These are phyloP conservation scores for Choreutis nemorana DNA, from an alignment of 2,888 invertebrate species.

Conservation along the genomic window DNA sequence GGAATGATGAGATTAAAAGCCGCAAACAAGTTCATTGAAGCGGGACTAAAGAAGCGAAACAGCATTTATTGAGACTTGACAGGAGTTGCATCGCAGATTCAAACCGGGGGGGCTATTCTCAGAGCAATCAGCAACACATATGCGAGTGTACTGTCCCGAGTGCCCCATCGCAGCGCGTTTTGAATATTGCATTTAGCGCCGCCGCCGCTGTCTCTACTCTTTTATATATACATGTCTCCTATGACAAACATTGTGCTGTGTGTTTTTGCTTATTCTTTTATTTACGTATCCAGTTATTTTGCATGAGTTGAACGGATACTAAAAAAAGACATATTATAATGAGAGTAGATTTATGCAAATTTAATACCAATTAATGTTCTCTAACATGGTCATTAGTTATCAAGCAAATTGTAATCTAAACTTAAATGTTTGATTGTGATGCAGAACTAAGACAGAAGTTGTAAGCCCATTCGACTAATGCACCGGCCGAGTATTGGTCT, in stretches of 20 bases:
- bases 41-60: too few species aligned
- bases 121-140: constrained; percentile 49
- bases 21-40: too few species aligned
- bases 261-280: background rate
- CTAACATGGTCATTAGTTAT: too few species aligned
- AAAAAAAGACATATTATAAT: too few species aligned
- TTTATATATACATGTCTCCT: too few species aligned
- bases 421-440: constrained; percentile 50
- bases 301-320: too few species aligned
- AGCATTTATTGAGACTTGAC: constrained; percentile 15
- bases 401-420: constrained; percentile 49
- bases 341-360: too few species aligned
- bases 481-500: constrained; percentile 59
- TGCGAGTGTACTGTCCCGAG: constrained; percentile 36
- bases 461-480: constrained; percentile 59
- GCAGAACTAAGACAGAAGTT: constrained; percentile 47
- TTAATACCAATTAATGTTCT: too few species aligned
- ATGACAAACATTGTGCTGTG: too few species aligned
- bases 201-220: too few species aligned
- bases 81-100: constrained; percentile 31
- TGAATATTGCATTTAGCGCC: constrained; percentile 54
- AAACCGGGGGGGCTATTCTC: constrained; percentile 34
- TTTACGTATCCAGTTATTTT: background rate
- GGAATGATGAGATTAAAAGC: too few species aligned
- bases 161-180: constrained; percentile 38